phyloP scores from a whole-genome alignment of 2,888 invertebrate genomes.

The Reticulitermes lucifugus region DNA sequence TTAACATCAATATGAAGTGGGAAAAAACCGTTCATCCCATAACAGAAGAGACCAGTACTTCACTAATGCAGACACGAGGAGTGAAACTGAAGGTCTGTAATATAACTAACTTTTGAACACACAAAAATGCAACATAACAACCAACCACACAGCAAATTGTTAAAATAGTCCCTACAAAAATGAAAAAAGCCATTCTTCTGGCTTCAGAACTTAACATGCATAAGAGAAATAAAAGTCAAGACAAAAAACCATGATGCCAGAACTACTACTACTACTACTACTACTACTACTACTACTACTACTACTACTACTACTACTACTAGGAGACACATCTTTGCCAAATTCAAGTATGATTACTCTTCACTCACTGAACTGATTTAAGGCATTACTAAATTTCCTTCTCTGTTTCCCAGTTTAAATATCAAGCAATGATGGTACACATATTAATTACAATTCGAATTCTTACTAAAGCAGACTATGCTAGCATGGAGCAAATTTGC shows the following conservation, averaged over 20 bases:
- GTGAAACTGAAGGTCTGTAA: not conserved
- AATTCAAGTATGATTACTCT: not conserved
- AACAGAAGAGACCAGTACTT: too few relatives aligned
- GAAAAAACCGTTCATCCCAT: too few relatives aligned
- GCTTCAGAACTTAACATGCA: not conserved
- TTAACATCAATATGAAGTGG: too few relatives aligned
- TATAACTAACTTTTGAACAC: not conserved
- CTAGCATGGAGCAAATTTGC: not conserved
- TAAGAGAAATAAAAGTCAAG: not conserved
- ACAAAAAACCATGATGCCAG: not conserved
- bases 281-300: too few relatives aligned
- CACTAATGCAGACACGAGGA: not conserved
- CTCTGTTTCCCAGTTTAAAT: not conserved
- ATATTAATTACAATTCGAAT: not conserved
- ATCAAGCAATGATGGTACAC: not conserved
- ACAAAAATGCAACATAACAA: not conserved
- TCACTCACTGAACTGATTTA: not conserved
- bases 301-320: too few relatives aligned
- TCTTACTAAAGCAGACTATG: not conserved
- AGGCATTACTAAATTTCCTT: not conserved
- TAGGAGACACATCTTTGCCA: not conserved
- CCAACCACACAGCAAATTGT: not conserved
- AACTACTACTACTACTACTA: not conserved
- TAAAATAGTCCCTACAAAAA: conserved; percentile 7
- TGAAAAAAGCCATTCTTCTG: not conserved